Conservation (phyloP, 2,797 vertebrate genomes). For the Lepidocolaptes lacrymiger region DNA sequence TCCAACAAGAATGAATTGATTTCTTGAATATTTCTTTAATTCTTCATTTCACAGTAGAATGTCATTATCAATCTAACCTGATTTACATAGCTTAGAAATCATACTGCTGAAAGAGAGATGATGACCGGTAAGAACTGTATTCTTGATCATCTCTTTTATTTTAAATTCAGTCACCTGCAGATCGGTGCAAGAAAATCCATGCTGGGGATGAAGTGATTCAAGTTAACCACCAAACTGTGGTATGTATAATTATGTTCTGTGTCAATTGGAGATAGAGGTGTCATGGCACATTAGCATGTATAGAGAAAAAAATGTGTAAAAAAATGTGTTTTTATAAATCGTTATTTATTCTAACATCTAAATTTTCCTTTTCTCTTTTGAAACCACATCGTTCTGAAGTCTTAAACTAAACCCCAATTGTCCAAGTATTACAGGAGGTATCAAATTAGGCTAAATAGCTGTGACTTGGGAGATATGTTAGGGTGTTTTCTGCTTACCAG, state of each 20-base stretch:
- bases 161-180: constrained; percentile 92
- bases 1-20: background rate
- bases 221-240: constrained; percentile 99
- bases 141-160: constrained; percentile 79
- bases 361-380: constrained; percentile 1
- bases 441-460: background rate
- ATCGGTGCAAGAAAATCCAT: constrained; percentile 99
- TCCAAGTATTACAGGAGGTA: background rate
- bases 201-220: constrained; percentile 99
- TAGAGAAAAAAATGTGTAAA: constrained; percentile 46
- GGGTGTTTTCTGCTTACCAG: background rate
- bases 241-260: constrained; percentile 83
- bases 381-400: background rate
- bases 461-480: background rate
- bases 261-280: constrained; percentile 72
- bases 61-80: constrained; percentile 32
- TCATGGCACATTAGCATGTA: constrained; percentile 45
- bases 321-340: constrained; percentile 33
- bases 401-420: background rate
- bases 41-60: constrained; percentile 49
- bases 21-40: constrained; percentile 34
- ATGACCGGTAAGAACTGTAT: constrained; percentile 68
- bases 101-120: constrained; percentile 67
- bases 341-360: constrained; percentile 17
- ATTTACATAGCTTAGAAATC: constrained; percentile 48